Percentiles rank a stretch among this genome's conserved stretches.
phyloP scores from a whole-genome alignment of 2,113 vertebrate genomes.

The Numenius arquata region DNA sequence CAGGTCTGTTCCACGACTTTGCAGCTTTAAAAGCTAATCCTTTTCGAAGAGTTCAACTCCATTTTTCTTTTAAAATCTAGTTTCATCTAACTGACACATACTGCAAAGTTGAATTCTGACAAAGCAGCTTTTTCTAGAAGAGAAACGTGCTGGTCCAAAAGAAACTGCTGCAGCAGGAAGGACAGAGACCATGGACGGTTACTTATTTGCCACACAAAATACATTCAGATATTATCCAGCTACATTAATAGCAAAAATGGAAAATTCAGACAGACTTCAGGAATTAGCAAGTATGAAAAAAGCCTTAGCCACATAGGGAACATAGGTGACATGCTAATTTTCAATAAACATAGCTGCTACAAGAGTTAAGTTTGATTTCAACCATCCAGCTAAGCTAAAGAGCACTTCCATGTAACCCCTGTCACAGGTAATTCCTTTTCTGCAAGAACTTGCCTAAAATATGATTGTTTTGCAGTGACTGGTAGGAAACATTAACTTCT shows the following conservation, averaged over 20 bases:
- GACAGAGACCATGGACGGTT: background rate
- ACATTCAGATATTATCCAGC: background rate
- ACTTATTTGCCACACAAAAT: background rate
- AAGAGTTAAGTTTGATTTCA: background rate
- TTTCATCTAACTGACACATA: background rate
- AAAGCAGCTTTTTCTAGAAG: background rate
- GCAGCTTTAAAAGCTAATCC: background rate
- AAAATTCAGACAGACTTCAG: background rate
- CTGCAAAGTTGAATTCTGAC: background rate
- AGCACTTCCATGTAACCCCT: background rate
- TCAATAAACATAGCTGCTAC: background rate
- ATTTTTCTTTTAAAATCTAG: background rate
- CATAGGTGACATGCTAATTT: fast-evolving
- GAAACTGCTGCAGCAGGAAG: background rate
- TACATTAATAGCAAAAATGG: background rate
- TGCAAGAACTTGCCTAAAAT: background rate
- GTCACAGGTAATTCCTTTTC: background rate
- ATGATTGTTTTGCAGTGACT: background rate
- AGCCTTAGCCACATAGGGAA: background rate
- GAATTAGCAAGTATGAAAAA: background rate
- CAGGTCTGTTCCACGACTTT: background rate
- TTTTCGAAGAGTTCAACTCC: background rate
- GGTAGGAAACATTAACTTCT: background rate
- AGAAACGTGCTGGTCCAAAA: background rate
- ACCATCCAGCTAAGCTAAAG: background rate